Base-by-base conservation (phyloP, 2,113 vertebrate genomes). In the Leucosticte australis region DNA sequence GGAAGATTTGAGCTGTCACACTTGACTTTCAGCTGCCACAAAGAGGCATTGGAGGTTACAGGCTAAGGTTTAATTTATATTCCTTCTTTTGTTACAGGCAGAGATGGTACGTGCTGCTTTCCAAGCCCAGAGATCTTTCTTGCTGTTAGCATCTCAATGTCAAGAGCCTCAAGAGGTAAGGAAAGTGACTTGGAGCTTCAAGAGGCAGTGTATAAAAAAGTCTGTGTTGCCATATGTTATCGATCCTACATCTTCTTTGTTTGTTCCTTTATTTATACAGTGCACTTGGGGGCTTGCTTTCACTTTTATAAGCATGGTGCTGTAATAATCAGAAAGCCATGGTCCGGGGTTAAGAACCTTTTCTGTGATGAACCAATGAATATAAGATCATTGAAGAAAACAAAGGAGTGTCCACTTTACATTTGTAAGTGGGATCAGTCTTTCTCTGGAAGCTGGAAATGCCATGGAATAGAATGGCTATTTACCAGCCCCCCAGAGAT, bases 81-180 rank as follows among this genome's bases (percentile, higher is more conserved):
- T 96, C 60, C 52, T 95, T 73, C 88, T 96, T 90, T 71, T 95
- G 83, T 76, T 91, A 88, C 97, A 99, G 99, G 99, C 99, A 41
- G 98, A 99, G 95, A 98, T 99, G 99, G 99, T 99, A 62, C 98
- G 98, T 60, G 97, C 96, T 5, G 99, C 99, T 91, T 99, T 99
- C 96, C 98, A 99, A 96, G 98, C 98, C 1, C 98, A 99, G 96
- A 98, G 98, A 93, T 92, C 94, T 57, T 99, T 99, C 97, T 98
- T 99, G 71, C 96, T 98, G 94, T 98, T 99, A 98, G 98, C 98
- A 28, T 98, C 98, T 55, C 98, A 98, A 20, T 98, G 99, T 97
- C 99, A 99, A 96, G 97, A 99, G 94, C 99, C 99, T 87, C 97
- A 98, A 62, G 97, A 99, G 99, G 99, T 99, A 98, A 97, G 98